Evolutionary conservation across 2,888 invertebrate species (phyloP).

Genomic region (Drosophila tanythrix): DNA sequence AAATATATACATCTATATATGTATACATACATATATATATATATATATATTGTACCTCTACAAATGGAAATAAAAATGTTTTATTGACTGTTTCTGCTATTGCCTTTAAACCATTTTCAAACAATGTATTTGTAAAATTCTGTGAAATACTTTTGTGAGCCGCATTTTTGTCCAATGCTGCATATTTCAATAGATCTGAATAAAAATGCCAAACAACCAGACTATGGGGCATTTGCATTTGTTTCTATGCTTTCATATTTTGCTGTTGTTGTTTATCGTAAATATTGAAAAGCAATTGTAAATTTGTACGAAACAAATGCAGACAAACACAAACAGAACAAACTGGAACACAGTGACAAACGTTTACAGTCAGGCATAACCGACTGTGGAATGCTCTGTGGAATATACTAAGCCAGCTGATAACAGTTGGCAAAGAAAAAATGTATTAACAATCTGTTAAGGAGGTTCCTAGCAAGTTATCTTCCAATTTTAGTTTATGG

Average conservation of each 20-base stretch:
- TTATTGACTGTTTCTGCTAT: constrained; percentile 30
- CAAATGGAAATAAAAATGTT: constrained; percentile 48
- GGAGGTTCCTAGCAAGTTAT: neutral
- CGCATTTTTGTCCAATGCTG: constrained; percentile 48
- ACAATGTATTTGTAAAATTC: constrained; percentile 53
- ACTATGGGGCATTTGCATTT: constrained; percentile 44
- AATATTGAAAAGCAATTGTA: constrained; percentile 48
- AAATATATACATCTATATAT: constrained; percentile 9
- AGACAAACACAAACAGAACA: constrained; percentile 40
- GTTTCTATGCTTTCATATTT: constrained; percentile 48
- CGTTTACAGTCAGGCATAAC: neutral
- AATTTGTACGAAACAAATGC: constrained; percentile 31
- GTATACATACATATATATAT: neutral
- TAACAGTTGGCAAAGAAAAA: neutral
- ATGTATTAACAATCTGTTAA: neutral
- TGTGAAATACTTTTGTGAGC: constrained; percentile 63
- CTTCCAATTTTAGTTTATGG: neutral
- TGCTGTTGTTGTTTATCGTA: constrained; percentile 47
- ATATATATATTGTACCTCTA: constrained; percentile 10
- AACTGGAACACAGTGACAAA: neutral
- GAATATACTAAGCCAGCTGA: neutral
- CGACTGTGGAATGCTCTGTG: neutral
- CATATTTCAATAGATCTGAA: constrained; percentile 39
- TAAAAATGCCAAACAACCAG: constrained; percentile 42
- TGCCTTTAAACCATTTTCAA: constrained; percentile 60